phyloP scores from a whole-genome alignment of 2,797 vertebrate species.

The Darevskia nairensis region DNA sequence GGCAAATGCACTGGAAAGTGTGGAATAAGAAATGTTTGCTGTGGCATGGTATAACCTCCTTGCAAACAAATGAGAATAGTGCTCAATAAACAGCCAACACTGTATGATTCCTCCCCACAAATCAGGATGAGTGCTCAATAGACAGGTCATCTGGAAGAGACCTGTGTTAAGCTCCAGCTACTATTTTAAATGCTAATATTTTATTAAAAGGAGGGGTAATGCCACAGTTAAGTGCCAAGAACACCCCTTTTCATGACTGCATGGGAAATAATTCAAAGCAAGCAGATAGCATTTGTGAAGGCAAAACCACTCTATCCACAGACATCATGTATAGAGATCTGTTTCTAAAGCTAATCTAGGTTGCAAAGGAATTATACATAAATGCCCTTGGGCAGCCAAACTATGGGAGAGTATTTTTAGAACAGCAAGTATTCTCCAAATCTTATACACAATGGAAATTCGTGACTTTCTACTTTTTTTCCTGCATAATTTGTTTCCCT shows the following conservation, averaged over 20 bases:
- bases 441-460: background rate
- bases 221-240: conserved; percentile 13
- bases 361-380: conserved; percentile 9
- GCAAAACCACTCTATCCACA: conserved; percentile 22
- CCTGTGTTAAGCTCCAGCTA: background rate
- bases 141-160: too few relatives aligned
- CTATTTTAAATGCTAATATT: background rate
- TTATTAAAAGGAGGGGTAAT: background rate
- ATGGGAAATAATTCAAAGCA: conserved; percentile 45
- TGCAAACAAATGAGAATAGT: too few relatives aligned
- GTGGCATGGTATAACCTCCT: too few relatives aligned
- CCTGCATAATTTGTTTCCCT: background rate
- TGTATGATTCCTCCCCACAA: too few relatives aligned
- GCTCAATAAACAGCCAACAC: too few relatives aligned
- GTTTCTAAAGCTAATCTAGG: conserved; percentile 11
- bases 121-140: too few relatives aligned
- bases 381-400: conserved; percentile 35
- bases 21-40: too few relatives aligned
- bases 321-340: conserved; percentile 27
- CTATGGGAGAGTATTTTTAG: conserved; percentile 22
- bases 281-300: background rate
- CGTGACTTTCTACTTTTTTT: background rate
- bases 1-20: too few relatives aligned
- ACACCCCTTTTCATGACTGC: conserved; percentile 4
- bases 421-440: background rate